phyloP scores from a whole-genome alignment of 2,797 vertebrate species.

The Cottoperca gobio region DNA sequence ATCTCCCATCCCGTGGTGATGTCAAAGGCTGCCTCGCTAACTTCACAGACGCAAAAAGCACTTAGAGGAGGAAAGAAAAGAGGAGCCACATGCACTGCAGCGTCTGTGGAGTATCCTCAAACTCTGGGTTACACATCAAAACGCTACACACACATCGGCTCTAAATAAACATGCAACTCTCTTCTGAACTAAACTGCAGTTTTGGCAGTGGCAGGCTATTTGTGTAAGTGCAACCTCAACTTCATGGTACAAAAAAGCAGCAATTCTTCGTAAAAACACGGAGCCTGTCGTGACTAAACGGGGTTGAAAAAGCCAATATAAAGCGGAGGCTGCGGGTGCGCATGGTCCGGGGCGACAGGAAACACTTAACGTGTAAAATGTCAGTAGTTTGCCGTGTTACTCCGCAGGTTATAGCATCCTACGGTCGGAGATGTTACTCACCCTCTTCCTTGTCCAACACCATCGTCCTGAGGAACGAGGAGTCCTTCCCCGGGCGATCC shows the following conservation, averaged over 20 bases:
- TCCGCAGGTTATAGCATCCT: slow-evolving; percentile 52
- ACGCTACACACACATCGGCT: slow-evolving; percentile 15
- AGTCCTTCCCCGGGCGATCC: slow-evolving; percentile 93
- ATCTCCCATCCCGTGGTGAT: slow-evolving; percentile 81
- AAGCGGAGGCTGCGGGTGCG: slow-evolving; percentile 56
- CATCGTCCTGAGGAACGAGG: slow-evolving; percentile 96
- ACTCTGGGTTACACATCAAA: slow-evolving; percentile 46
- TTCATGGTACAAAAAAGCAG: slow-evolving; percentile 49
- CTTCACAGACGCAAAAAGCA: slow-evolving; percentile 80
- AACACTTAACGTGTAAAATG: slow-evolving; percentile 53
- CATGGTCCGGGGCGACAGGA: slow-evolving; percentile 38
- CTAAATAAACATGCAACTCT: slow-evolving; percentile 55
- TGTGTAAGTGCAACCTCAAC: slow-evolving; percentile 45
- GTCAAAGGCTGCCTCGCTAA: slow-evolving; percentile 83
- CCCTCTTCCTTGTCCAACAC: slow-evolving; percentile 99
- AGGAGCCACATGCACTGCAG: slow-evolving; percentile 70
- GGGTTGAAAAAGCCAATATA: slow-evolving; percentile 16
- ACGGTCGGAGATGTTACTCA: slow-evolving; percentile 86
- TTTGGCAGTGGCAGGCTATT: slow-evolving; percentile 9
- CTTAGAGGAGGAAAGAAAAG: slow-evolving; percentile 64
- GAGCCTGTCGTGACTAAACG: slow-evolving; percentile 41
- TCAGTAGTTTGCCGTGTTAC: slow-evolving; percentile 49
- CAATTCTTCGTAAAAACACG: slow-evolving; percentile 23
- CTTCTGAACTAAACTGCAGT: slow-evolving; percentile 40
- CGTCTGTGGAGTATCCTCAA: slow-evolving; percentile 57